Evolutionary conservation across 92 coral and sea anemone species (phyloP).

Genomic region (Zoanthus solanderi): DNA sequence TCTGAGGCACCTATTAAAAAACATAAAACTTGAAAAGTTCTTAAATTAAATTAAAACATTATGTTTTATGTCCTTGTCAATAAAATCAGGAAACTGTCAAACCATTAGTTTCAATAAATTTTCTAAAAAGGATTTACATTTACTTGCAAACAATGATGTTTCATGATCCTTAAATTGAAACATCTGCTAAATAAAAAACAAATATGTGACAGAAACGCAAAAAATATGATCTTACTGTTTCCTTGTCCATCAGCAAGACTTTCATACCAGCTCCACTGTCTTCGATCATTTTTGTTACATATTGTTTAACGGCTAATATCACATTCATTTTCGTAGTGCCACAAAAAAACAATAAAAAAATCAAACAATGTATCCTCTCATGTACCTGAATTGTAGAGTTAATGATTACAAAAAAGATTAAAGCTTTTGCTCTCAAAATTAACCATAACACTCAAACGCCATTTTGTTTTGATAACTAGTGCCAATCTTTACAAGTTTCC

Average conservation of each 20-base stretch:
- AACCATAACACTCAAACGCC: conserved; percentile 34
- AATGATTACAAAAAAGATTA: background rate
- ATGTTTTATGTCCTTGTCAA: too few species aligned
- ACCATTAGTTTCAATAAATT: too few species aligned
- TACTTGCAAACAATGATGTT: background rate
- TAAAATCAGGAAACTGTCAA: too few species aligned
- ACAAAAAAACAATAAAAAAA: background rate
- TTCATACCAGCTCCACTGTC: conserved; percentile 98
- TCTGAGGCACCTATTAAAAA: too few species aligned
- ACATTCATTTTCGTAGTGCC: conserved; percentile 72
- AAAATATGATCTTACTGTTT: conserved; percentile 71
- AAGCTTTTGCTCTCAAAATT: conserved; percentile 11
- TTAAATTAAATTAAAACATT: too few species aligned
- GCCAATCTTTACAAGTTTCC: background rate
- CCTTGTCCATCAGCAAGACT: conserved; percentile 96
- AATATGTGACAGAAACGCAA: background rate
- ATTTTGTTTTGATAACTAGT: conserved; percentile 30
- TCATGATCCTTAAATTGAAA: background rate
- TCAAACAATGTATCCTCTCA: background rate
- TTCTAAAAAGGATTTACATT: background rate
- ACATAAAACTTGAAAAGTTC: too few species aligned
- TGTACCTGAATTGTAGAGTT: background rate
- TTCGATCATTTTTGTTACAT: conserved; percentile 95
- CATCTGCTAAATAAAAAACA: background rate
- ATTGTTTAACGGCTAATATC: conserved; percentile 95